phyloP scores from a whole-genome alignment of 2,113 vertebrate genomes.

The Vidua macroura region DNA sequence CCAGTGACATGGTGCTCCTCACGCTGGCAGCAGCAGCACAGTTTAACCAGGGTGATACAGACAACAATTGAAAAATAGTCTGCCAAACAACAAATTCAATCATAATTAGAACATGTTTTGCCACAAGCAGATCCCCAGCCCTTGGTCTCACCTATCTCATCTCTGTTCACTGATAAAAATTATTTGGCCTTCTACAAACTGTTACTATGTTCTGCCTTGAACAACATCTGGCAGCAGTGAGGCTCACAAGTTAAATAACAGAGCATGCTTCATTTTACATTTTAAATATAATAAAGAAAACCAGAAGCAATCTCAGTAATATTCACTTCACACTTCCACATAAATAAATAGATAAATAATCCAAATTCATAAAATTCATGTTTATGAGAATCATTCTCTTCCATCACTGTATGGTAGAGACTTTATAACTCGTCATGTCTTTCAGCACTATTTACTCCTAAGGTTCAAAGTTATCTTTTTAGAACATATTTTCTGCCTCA shows the following conservation, averaged over 20 bases:
- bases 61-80: background rate
- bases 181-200: background rate
- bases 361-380: background rate
- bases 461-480: background rate
- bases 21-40: background rate
- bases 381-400: background rate
- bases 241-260: background rate
- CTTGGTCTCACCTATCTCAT: background rate
- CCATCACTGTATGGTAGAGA: background rate
- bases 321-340: background rate
- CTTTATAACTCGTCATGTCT: background rate
- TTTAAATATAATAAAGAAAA: background rate
- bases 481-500: background rate
- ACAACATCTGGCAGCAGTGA: background rate
- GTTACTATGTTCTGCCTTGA: background rate
- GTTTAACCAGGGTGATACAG: background rate
- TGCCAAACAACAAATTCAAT: background rate
- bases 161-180: background rate
- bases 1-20: background rate
- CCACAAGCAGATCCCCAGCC: background rate
- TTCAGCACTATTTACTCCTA: background rate
- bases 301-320: background rate
- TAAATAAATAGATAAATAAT: background rate
- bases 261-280: background rate
- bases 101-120: background rate